phyloP scores from a whole-genome alignment of 2,888 invertebrate genomes.

The Muschampia plurimacula region DNA sequence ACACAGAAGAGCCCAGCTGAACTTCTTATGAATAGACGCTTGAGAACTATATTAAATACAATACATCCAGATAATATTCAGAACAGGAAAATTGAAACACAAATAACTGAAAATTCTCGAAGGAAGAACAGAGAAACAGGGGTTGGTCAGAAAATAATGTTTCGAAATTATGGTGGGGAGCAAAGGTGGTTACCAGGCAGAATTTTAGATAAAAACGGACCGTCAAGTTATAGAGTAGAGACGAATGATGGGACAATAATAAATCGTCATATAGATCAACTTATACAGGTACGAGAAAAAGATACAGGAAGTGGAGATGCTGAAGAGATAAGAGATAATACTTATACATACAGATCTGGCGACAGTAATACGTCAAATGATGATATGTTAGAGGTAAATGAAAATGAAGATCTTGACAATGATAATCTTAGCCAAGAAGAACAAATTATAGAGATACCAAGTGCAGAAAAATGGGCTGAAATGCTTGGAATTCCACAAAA shows the following conservation, averaged over 20 bases:
- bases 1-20: conserved; percentile 41
- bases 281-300: neutral
- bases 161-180: neutral
- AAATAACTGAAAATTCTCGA: conserved; percentile 10
- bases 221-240: too few relatives aligned
- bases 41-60: conserved; percentile 38
- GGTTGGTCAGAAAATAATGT: too few relatives aligned
- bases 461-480: too few relatives aligned
- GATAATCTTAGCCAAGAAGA: neutral
- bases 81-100: conserved; percentile 17
- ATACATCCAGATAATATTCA: conserved; percentile 34
- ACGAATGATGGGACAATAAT: neutral
- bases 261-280: neutral
- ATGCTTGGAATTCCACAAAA: neutral
- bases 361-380: neutral
- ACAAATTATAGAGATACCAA: too few relatives aligned
- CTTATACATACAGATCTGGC: neutral
- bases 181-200: neutral
- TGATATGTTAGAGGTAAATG: neutral
- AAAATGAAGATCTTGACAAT: neutral
- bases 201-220: too few relatives aligned
- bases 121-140: too few relatives aligned
- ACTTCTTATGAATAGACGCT: conserved; percentile 38
- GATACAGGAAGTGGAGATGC: neutral
- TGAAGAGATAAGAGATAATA: neutral